These are phyloP conservation scores for Sinocyclocheilus rhinocerous DNA, from an alignment of 2,113 vertebrate genomes.

Conservation along the genomic window DNA sequence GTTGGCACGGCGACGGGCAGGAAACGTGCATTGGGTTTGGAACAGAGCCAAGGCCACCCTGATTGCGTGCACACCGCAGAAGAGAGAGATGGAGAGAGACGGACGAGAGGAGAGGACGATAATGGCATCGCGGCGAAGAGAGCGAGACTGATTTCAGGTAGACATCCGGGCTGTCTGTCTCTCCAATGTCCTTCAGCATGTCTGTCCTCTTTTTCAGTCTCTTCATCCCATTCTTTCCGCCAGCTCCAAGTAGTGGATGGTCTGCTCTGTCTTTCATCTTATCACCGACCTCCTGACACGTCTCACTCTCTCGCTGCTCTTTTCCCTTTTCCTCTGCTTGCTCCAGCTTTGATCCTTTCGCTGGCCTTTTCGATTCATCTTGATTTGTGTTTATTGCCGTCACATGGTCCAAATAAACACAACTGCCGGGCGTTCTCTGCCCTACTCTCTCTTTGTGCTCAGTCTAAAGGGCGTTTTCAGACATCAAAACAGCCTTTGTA, in stretches of 20 bases:
- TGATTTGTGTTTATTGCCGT: slow-evolving; percentile 42
- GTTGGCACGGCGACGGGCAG: slow-evolving; percentile 73
- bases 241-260: not conserved
- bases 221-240: not conserved
- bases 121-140: slow-evolving; percentile 78
- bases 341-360: slow-evolving; percentile 18
- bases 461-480: slow-evolving; percentile 52
- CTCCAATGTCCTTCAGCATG: not conserved
- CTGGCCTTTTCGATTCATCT: slow-evolving; percentile 23
- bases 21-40: slow-evolving; percentile 79
- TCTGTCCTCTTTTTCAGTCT: not conserved
- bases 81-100: slow-evolving; percentile 69
- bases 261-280: slow-evolving; percentile 29
- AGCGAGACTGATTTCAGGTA: slow-evolving; percentile 64
- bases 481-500: slow-evolving; percentile 57
- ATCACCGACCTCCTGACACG: not conserved
- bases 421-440: slow-evolving; percentile 21
- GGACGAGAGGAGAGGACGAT: slow-evolving; percentile 71
- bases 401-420: slow-evolving; percentile 49
- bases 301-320: not conserved
- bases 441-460: slow-evolving; percentile 38
- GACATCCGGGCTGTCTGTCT: not conserved
- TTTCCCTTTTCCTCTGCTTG: not conserved
- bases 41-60: slow-evolving; percentile 72
- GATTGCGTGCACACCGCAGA: slow-evolving; percentile 68